Conservation (phyloP, 2,797 vertebrate species). For the Sciurus vulgaris region DNA sequence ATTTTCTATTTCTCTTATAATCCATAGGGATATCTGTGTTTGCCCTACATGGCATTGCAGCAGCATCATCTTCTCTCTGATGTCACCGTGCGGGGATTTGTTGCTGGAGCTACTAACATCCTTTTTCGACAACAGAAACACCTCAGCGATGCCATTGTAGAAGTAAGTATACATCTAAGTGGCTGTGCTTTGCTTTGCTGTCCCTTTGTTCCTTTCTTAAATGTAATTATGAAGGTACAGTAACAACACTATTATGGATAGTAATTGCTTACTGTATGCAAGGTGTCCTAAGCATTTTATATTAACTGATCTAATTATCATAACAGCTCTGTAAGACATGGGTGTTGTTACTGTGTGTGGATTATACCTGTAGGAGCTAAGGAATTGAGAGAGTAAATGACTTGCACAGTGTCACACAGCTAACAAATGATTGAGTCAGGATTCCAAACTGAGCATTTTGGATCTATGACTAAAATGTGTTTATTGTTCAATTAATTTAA, state of each 20-base stretch:
- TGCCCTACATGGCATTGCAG: conserved; percentile 99
- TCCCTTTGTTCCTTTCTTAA: conserved; percentile 5
- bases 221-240: neutral
- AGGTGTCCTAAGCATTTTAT: neutral
- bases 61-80: conserved; percentile 98
- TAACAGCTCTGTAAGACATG: neutral
- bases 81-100: conserved; percentile 95
- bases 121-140: conserved; percentile 98
- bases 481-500: conserved; percentile 44
- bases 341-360: neutral
- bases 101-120: conserved; percentile 98
- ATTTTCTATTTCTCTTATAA: conserved; percentile 20
- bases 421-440: neutral
- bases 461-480: neutral
- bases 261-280: neutral
- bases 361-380: neutral
- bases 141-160: conserved; percentile 96
- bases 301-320: neutral
- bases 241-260: neutral
- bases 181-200: neutral
- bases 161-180: conserved; percentile 87
- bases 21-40: conserved; percentile 95
- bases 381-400: neutral
- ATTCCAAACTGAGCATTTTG: neutral
- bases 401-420: neutral